Evolutionary conservation across 1,140 invertebrate species (phyloP), one percentile per base, ranked within the genome.

Genomic region (Meloidogyne floridensis): DNA sequence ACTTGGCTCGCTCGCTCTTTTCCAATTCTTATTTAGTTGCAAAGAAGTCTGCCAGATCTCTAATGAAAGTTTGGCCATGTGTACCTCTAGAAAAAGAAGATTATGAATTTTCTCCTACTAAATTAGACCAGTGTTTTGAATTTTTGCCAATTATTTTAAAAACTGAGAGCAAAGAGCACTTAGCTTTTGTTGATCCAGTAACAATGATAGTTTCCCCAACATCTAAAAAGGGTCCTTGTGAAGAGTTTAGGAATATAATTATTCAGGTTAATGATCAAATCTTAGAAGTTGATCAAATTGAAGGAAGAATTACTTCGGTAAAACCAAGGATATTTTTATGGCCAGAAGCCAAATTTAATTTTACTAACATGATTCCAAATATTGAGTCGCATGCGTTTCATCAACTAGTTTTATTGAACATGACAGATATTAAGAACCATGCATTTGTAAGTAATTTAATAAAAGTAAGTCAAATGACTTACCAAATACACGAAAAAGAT

Each of bases 271-370:
- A 75, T n/a, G 9, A 42, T 3, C n/a, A 75, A 75, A 75, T 9
- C 56, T 9, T 75, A 3, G 73, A 75, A 32, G 20, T 75, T 18
- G 73, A 75, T 9, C 73, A 75, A 32, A 75, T 75, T 43, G 73
- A 75, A 75, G 73, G 73, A 42, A 75, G 42, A 43, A 75, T 75
- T 9, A 75, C 73, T 75, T 75, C 73, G 73, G 73, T 75, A 9
- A 75, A 3, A 4, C 73, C 73, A 42, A 75, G 56, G 15, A 75
- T 53, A 42, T 6, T 75, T 0, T 32, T 3, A 8, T 42, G 4
- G 6, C 73, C 20, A 4, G 73, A 75, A 42, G 13, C 42, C 4
- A 75, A 74, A 42, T 32, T 42, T 2, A 18, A 54, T 7, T 3
- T 32, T 7, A 8, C 6, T 8, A 32, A 75, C 6, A 4, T 75